phyloP scores from a whole-genome alignment of 2,113 vertebrate genomes.

The Montifringilla adamsi region DNA sequence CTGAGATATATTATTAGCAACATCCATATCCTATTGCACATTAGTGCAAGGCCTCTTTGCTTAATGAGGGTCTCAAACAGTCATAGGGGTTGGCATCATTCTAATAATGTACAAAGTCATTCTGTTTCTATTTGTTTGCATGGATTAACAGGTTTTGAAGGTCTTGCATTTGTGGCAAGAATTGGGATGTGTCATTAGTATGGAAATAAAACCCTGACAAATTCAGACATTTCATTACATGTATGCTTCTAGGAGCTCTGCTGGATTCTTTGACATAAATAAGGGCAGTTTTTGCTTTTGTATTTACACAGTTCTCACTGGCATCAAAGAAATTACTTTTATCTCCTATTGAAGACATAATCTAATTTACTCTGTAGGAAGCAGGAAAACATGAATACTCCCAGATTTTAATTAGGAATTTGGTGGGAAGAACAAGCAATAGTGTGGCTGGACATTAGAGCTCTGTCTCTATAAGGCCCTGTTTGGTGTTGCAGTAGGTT shows the following conservation, averaged over 20 bases:
- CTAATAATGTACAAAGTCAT: neutral
- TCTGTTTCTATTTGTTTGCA: neutral
- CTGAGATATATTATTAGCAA: neutral
- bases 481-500: neutral
- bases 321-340: neutral
- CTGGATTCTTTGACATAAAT: neutral
- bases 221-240: neutral
- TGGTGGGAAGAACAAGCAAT: neutral
- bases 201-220: neutral
- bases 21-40: neutral
- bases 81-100: neutral
- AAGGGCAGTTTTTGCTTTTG: neutral
- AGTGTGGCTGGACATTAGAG: accelerated
- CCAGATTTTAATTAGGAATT: neutral
- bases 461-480: neutral
- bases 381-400: neutral
- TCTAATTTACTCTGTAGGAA: neutral
- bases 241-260: neutral
- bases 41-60: neutral
- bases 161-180: neutral
- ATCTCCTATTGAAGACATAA: neutral
- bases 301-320: neutral
- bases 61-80: neutral
- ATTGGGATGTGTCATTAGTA: neutral
- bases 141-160: neutral